Conservation (phyloP, 2,797 vertebrate species). For the Aplochiton taeniatus region DNA sequence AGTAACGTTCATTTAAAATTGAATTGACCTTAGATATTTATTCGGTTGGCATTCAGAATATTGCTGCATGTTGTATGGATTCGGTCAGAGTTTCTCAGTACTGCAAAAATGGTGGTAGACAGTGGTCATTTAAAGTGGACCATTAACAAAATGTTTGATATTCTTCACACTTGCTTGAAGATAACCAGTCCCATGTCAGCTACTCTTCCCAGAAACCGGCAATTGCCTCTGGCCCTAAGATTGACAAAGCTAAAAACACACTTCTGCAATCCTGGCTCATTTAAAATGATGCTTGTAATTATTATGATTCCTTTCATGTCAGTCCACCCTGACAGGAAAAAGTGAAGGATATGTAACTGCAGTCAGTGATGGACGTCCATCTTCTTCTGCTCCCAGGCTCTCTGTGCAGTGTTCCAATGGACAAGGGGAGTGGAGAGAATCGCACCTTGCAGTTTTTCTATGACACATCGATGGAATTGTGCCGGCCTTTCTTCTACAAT, state of each 20-base stretch:
- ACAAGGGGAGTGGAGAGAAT: background rate
- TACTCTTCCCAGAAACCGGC: too few relatives aligned
- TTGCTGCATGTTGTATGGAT: background rate
- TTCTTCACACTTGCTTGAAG: too few relatives aligned
- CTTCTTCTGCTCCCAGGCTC: background rate
- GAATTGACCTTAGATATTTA: background rate
- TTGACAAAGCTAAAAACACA: too few relatives aligned
- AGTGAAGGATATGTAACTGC: too few relatives aligned
- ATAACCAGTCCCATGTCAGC: too few relatives aligned
- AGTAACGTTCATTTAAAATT: slow-evolving; percentile 15
- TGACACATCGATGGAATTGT: background rate
- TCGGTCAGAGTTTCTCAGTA: background rate
- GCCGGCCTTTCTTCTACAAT: slow-evolving; percentile 17
- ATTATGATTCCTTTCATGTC: too few relatives aligned
- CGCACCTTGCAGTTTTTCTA: slow-evolving; percentile 1
- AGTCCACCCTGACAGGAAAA: too few relatives aligned
- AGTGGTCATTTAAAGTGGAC: too few relatives aligned
- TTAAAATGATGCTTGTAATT: too few relatives aligned
- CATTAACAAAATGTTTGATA: background rate
- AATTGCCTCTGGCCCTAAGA: too few relatives aligned
- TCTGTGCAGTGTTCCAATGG: background rate
- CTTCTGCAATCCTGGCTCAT: too few relatives aligned
- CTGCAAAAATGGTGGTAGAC: too few relatives aligned
- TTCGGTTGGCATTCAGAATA: background rate
- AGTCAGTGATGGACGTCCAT: background rate